Percentiles rank a stretch among this genome's conserved stretches.
These are phyloP conservation scores for Urocolius indicus DNA, from an alignment of 2,113 vertebrate genomes.

Conservation along the genomic window DNA sequence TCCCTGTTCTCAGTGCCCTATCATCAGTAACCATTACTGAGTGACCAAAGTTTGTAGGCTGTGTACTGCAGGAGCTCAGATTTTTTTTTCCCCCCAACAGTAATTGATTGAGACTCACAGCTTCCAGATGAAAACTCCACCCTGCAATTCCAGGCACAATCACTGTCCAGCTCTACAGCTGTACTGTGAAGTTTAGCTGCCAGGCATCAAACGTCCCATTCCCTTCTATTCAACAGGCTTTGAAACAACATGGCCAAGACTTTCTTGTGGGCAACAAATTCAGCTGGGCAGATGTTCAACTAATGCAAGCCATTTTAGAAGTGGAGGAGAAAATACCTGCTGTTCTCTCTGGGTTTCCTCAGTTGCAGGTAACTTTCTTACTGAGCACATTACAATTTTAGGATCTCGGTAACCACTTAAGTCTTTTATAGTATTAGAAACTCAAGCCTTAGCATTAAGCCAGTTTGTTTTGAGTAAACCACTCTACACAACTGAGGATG, in stretches of 20 bases:
- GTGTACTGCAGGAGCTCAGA: not conserved
- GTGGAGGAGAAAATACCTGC: slow-evolving; percentile 81
- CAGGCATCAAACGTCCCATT: not conserved
- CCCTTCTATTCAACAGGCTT: slow-evolving; percentile 67
- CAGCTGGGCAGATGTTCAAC: slow-evolving; percentile 84
- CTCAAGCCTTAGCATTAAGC: not conserved
- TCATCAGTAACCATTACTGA: not conserved
- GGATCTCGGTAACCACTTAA: not conserved
- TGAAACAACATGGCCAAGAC: slow-evolving; percentile 67
- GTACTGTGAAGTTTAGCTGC: not conserved
- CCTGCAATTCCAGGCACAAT: not conserved
- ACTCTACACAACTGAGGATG: accelerated
- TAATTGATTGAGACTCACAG: not conserved
- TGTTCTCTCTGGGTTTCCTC: slow-evolving; percentile 78
- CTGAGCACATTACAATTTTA: not conserved
- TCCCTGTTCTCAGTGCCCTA: not conserved
- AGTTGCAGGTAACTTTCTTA: slow-evolving; percentile 79
- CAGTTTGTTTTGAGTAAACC: not conserved
- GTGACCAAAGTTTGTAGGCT: not conserved
- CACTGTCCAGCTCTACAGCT: not conserved
- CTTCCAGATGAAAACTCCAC: not conserved
- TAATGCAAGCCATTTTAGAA: slow-evolving; percentile 86
- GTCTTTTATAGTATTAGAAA: not conserved
- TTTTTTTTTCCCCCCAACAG: not conserved
- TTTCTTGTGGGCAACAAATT: slow-evolving; percentile 84